Percentiles rank a stretch among this genome's conserved stretches.
phyloP scores from a whole-genome alignment of 2,888 invertebrate species.

The Xylota segnis region DNA sequence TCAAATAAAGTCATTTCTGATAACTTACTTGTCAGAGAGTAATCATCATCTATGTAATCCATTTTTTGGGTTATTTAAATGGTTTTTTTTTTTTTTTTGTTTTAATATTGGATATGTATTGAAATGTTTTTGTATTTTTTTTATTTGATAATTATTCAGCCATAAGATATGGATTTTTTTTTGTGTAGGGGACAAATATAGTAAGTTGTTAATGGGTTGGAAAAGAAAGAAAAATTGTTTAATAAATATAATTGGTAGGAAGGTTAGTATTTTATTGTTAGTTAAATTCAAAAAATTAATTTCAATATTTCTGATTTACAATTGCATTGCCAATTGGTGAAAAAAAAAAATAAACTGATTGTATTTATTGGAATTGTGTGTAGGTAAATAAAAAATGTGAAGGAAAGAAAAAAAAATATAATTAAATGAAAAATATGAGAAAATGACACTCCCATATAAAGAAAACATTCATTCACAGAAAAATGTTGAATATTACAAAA shows the following conservation, averaged over 20 bases:
- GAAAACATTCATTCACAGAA: conserved; percentile 69
- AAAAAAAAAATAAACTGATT: conserved; percentile 16
- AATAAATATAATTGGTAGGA: conserved; percentile 55
- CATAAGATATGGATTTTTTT: conserved; percentile 32
- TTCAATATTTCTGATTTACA: conserved; percentile 15
- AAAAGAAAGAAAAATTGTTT: conserved; percentile 66
- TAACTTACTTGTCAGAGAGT: conserved; percentile 88
- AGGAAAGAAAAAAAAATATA: not conserved
- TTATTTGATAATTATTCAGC: conserved; percentile 36
- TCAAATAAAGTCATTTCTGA: conserved; percentile 66
- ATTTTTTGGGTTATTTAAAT: conserved; percentile 73
- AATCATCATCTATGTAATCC: conserved; percentile 86
- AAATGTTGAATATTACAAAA: conserved; percentile 19
- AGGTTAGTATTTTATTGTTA: conserved; percentile 43
- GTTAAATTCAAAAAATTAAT: conserved; percentile 1
- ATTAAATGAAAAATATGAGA: conserved; percentile 50
- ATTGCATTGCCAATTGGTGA: conserved; percentile 50
- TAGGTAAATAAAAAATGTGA: conserved; percentile 4
- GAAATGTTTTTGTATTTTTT: conserved; percentile 70
- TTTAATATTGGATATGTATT: conserved; percentile 56
- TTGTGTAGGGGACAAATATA: conserved; percentile 52
- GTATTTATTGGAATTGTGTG: conserved; percentile 22
- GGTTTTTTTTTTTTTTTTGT: conserved; percentile 77
- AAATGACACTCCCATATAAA: conserved; percentile 70
- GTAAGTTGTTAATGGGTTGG: conserved; percentile 52